phyloP scores from a whole-genome alignment of 2,797 vertebrate genomes.

The Danio kyathit region DNA sequence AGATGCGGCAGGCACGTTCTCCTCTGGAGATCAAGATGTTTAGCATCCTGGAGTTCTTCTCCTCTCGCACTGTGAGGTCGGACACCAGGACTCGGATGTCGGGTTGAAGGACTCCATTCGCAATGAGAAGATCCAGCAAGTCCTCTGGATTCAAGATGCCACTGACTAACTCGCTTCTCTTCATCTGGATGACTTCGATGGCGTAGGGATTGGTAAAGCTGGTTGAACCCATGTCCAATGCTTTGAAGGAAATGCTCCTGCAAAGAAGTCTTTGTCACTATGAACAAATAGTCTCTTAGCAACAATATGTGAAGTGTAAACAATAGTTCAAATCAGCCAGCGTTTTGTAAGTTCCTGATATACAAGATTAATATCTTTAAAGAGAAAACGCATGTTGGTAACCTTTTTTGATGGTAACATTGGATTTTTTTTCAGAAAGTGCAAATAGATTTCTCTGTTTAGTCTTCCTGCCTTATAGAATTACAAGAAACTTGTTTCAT shows the following conservation, averaged over 20 bases:
- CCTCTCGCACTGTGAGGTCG: slow-evolving; percentile 73
- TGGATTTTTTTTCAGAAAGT: neutral
- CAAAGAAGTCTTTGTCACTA: slow-evolving; percentile 52
- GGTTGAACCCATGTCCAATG: slow-evolving; percentile 52
- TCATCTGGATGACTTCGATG: slow-evolving; percentile 77
- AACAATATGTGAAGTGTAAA: slow-evolving; percentile 65
- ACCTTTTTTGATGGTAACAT: neutral
- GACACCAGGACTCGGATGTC: slow-evolving; percentile 78
- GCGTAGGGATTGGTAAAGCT: slow-evolving; percentile 79
- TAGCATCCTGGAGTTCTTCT: slow-evolving; percentile 80
- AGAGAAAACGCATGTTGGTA: neutral
- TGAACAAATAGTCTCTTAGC: slow-evolving; percentile 63
- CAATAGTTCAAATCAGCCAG: neutral
- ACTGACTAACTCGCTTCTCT: slow-evolving; percentile 77
- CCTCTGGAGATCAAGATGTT: slow-evolving; percentile 81
- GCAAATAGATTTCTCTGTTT: neutral
- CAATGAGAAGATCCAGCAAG: slow-evolving; percentile 78
- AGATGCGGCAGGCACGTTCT: slow-evolving; percentile 82
- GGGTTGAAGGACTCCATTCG: slow-evolving; percentile 73
- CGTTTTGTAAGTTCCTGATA: neutral
- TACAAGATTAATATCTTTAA: neutral
- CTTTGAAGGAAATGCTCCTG: neutral
- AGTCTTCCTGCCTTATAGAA: neutral
- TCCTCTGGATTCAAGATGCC: slow-evolving; percentile 77
- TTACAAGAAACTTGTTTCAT: slow-evolving; percentile 63